Evolutionary conservation across 2,888 invertebrate species (phyloP).

Genomic region (Heterodera filipjevi): DNA sequence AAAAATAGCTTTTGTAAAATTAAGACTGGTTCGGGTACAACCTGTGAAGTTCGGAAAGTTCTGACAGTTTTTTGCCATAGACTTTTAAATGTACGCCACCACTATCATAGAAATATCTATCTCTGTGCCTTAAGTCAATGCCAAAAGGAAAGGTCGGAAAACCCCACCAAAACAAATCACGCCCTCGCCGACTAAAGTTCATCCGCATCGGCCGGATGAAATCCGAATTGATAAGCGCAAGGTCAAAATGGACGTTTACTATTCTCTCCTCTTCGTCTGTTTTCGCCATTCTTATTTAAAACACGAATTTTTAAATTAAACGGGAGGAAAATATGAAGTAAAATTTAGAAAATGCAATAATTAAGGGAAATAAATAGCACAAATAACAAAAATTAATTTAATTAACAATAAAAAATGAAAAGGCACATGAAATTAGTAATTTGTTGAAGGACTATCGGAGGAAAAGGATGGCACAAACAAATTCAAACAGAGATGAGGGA

Average conservation of each 20-base stretch:
- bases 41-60: too few relatives aligned
- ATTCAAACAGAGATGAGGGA: background rate
- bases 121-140: too few relatives aligned
- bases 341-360: background rate
- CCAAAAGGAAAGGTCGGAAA: background rate
- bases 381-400: background rate
- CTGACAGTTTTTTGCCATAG: too few relatives aligned
- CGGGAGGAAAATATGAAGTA: background rate
- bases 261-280: background rate
- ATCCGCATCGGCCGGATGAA: constrained; percentile 14
- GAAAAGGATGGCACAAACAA: background rate
- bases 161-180: background rate
- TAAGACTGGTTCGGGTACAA: too few relatives aligned
- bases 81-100: too few relatives aligned
- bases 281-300: background rate
- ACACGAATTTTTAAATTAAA: background rate
- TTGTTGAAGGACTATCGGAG: background rate
- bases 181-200: background rate
- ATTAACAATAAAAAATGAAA: background rate
- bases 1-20: too few relatives aligned
- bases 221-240: background rate
- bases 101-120: too few relatives aligned
- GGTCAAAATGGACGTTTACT: constrained; percentile 16
- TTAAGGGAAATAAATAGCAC: background rate
- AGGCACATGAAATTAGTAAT: background rate